phyloP scores from a whole-genome alignment of 2,113 vertebrate species.

The Cromileptes altivelis region DNA sequence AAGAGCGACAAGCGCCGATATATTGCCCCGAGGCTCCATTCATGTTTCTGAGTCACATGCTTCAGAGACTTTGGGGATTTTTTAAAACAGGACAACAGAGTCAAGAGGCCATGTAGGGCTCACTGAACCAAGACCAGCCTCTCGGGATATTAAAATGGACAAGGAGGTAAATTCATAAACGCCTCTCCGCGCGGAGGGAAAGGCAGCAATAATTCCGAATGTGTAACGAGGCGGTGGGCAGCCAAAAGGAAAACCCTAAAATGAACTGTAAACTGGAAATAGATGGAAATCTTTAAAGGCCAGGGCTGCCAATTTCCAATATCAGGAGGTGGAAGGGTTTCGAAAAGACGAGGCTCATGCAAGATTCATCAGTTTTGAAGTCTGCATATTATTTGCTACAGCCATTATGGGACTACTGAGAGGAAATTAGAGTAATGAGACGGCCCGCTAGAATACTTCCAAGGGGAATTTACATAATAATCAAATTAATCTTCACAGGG shows the following conservation, averaged over 20 bases:
- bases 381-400: slow-evolving; percentile 46
- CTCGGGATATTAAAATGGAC: slow-evolving; percentile 62
- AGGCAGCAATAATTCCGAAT: slow-evolving; percentile 46
- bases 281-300: slow-evolving; percentile 47
- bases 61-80: slow-evolving; percentile 42
- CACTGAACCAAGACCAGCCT: slow-evolving; percentile 39
- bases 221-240: slow-evolving; percentile 37
- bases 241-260: slow-evolving; percentile 42
- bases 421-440: slow-evolving; percentile 58
- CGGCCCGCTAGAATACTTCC: slow-evolving; percentile 37
- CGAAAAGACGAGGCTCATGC: slow-evolving; percentile 30
- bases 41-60: slow-evolving; percentile 46
- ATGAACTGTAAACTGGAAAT: slow-evolving; percentile 55
- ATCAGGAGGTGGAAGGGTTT: slow-evolving; percentile 16
- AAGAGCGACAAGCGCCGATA: slow-evolving; percentile 39
- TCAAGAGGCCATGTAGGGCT: slow-evolving; percentile 49
- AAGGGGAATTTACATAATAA: slow-evolving; percentile 57
- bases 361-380: slow-evolving; percentile 53
- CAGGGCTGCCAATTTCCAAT: slow-evolving; percentile 25
- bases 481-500: slow-evolving; percentile 47
- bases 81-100: slow-evolving; percentile 44
- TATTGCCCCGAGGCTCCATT: slow-evolving; percentile 42
- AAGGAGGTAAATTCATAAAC: slow-evolving; percentile 60
- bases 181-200: slow-evolving; percentile 16
- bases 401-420: slow-evolving; percentile 47